Evolutionary conservation across 2,113 vertebrate genomes (phyloP), one percentile per base, ranked within the genome.

Genomic region (Lota lota): DNA sequence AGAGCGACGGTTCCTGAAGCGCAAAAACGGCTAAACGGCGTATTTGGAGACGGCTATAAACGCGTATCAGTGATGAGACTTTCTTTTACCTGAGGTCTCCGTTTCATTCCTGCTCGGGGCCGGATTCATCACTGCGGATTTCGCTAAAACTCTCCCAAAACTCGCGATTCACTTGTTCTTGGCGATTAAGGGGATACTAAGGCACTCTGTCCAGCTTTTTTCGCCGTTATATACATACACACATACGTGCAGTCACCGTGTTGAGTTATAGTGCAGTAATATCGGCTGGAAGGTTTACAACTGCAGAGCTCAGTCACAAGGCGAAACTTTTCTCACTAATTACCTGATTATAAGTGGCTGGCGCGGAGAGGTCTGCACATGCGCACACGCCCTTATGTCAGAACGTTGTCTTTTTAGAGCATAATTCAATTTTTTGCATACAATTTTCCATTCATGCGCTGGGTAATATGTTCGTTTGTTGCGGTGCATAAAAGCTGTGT

Each of bases 291-390:
- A 61, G 28, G 2, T 66, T 7, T 8, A 64, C 1, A 79, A 36
- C 11, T 68, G 0, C 50, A 0, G 61, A 14, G n/a, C 4, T 7
- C 20, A 10, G 19, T 22, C 59, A 4, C 73, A 3, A 4, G 19
- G 54, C 54, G 19, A 57, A 57, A 17, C 58, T 14, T 5, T 5
- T 1, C 71, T 5, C 73, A 1, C 81, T 82, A 88, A 83, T 88
- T 85, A 87, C 85, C 78, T 89, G 83, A 89, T 89, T 86, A 86
- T 89, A 88, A 80, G 82, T 78, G 62, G 66, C 62, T 1, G 16
- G 53, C 22, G 36, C 0, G 7, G 57, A 17, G 1, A 15, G 2
- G 33, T 8, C 12, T 33, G 74, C 85, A 20, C 88, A 82, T 86
- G 87, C 87, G 85, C 84, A 80, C 14, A 28, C 7, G 40, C 21